Evolutionary conservation across 2,797 vertebrate genomes (phyloP).

Genomic region (Eospalax fontanierii): DNA sequence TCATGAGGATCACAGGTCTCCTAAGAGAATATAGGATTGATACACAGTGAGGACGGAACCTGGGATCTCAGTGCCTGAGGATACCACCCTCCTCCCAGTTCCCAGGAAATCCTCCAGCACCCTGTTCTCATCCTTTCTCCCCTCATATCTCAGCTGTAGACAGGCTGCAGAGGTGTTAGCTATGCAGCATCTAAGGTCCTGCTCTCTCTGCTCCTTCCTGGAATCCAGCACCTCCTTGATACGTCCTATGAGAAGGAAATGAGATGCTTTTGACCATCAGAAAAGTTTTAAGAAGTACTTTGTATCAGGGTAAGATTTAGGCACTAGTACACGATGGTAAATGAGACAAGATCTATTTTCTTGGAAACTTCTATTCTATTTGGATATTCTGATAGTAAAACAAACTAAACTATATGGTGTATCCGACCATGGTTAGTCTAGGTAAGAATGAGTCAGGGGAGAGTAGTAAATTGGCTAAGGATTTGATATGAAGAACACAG

Average conservation of each 20-base stretch:
- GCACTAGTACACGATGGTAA: no score
- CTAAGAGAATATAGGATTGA: not conserved
- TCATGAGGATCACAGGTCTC: no score
- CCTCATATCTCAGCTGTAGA: rapidly evolving
- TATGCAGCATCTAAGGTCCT: not conserved
- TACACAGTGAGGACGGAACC: no score
- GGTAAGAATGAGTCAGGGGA: not conserved
- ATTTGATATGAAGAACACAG: no score
- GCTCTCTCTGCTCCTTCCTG: not conserved
- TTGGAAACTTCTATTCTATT: no score
- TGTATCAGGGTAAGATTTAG: not conserved
- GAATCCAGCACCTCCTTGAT: not conserved
- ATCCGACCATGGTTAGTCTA: not conserved
- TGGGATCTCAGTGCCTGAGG: not conserved
- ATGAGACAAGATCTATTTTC: no score
- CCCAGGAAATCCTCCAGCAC: rapidly evolving
- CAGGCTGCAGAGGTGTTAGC: not conserved
- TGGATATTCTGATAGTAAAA: not conserved
- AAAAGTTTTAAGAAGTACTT: not conserved
- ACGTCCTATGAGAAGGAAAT: not conserved
- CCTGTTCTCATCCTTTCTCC: rapidly evolving
- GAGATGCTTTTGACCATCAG: not conserved
- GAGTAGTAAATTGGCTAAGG: no score
- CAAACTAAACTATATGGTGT: not conserved
- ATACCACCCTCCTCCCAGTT: not conserved